These are phyloP conservation scores for Lutjanus campechanus DNA, from an alignment of 2,797 vertebrate genomes.

Conservation along the genomic window DNA sequence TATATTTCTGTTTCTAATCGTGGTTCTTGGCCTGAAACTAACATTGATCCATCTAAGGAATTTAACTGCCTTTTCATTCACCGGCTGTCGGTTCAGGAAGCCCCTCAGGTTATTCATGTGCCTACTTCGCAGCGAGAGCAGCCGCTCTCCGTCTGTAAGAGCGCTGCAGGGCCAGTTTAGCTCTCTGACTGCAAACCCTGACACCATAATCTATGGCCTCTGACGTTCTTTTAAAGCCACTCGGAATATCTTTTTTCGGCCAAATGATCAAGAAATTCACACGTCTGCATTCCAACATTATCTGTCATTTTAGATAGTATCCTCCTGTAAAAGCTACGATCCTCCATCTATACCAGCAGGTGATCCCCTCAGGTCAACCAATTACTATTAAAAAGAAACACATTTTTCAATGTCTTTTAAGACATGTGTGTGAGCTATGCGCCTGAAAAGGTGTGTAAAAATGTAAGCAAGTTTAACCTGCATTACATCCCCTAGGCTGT, in stretches of 20 bases:
- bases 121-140: not conserved
- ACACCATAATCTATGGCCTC: slow-evolving; percentile 33
- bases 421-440: not conserved
- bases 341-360: not conserved
- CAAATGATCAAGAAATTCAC: not conserved
- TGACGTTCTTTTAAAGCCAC: not conserved
- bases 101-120: not conserved
- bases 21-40: not conserved
- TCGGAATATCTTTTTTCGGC: too few relatives aligned
- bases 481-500: slow-evolving; percentile 33
- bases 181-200: slow-evolving; percentile 1
- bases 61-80: not conserved
- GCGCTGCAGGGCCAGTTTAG: slow-evolving; percentile 6
- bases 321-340: not conserved
- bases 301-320: not conserved
- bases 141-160: not conserved
- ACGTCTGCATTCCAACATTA: not conserved
- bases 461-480: slow-evolving; percentile 40
- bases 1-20: too few relatives aligned
- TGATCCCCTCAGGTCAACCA: not conserved
- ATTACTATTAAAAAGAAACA: not conserved
- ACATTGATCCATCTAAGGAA: not conserved
- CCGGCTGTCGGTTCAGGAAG: not conserved
- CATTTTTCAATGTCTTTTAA: not conserved
- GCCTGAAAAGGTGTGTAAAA: slow-evolving; percentile 6